Conservation (phyloP, 2,113 vertebrate genomes). For the Neotragus pygmaeus region DNA sequence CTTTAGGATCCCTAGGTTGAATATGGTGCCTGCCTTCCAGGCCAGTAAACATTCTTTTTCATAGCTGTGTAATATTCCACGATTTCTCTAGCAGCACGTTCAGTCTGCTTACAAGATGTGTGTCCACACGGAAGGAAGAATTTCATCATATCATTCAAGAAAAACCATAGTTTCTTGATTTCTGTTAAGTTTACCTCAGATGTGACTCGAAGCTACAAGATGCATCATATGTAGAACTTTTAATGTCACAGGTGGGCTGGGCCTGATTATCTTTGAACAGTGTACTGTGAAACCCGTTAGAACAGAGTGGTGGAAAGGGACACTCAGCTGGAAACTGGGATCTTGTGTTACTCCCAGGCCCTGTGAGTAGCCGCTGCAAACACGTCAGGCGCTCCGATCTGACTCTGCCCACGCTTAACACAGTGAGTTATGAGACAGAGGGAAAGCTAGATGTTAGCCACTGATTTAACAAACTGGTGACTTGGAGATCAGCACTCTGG, state of each 20-base stretch:
- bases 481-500: constrained; percentile 46
- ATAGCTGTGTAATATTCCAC: not conserved
- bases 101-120: not conserved
- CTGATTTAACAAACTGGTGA: constrained; percentile 71
- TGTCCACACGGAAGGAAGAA: not conserved
- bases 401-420: constrained; percentile 55
- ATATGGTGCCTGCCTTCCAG: not conserved
- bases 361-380: not conserved
- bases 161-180: not conserved
- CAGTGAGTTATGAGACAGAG: constrained; percentile 65
- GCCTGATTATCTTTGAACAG: constrained; percentile 65
- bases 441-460: constrained; percentile 68
- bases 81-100: not conserved
- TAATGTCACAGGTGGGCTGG: constrained; percentile 47
- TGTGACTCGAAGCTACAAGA: not conserved
- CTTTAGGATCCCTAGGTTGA: not conserved
- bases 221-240: not conserved
- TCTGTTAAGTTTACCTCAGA: constrained; percentile 9
- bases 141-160: not conserved
- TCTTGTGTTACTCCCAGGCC: not conserved
- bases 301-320: not conserved
- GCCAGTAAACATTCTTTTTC: not conserved
- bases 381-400: not conserved
- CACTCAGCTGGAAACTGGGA: not conserved
- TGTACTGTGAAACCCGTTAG: constrained; percentile 47